A percentile compares a stretch with the other conserved stretches of the same genome.
Evolutionary conservation across 2,888 invertebrate genomes (phyloP).

Genomic region (Erpobdella octoculata): DNA sequence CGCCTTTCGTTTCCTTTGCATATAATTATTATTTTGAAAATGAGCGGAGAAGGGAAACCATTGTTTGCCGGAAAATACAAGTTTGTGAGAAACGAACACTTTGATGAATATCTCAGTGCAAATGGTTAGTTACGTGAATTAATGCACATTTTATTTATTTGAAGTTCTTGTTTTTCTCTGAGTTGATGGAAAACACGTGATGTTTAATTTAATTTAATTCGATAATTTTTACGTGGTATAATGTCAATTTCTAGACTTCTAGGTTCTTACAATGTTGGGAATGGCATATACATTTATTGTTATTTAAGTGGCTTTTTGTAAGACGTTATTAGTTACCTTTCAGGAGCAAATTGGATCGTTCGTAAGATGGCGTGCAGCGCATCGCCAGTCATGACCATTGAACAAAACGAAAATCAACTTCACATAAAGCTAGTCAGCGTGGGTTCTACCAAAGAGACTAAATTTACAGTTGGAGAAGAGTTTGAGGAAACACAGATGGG

Average conservation of each 20-base stretch:
- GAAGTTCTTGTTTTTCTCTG: neutral
- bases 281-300: neutral
- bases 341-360: slow-evolving; percentile 28
- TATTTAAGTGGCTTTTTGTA: neutral
- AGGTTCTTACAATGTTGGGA: neutral
- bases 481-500: slow-evolving; percentile 29
- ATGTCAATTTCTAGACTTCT: too few species aligned
- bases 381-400: neutral
- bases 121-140: slow-evolving; percentile 1
- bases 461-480: slow-evolving; percentile 31
- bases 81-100: slow-evolving; percentile 12
- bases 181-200: neutral
- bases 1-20: too few species aligned
- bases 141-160: neutral
- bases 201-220: neutral
- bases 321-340: too few species aligned
- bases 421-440: slow-evolving; percentile 26
- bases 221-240: too few species aligned
- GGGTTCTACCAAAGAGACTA: slow-evolving; percentile 15
- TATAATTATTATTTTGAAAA: too few species aligned
- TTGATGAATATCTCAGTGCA: slow-evolving; percentile 8
- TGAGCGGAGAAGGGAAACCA: slow-evolving; percentile 12
- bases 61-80: slow-evolving; percentile 20
- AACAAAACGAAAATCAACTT: slow-evolving; percentile 28
- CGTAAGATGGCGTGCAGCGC: slow-evolving; percentile 22